Evolutionary conservation across 1,140 invertebrate species (phyloP).

Genomic region (Conus ventricosus): DNA sequence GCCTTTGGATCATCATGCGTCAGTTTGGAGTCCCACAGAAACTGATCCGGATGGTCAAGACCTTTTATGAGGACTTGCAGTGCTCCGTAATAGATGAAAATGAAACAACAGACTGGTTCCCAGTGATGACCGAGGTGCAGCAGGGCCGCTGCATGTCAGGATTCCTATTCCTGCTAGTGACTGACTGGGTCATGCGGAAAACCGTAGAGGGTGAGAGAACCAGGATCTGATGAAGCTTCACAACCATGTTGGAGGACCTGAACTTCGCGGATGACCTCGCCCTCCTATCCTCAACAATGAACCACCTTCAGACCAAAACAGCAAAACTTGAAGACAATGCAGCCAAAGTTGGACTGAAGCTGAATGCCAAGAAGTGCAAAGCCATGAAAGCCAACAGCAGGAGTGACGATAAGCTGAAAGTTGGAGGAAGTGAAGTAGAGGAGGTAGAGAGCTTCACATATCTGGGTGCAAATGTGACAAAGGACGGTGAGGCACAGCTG

Average conservation of each 20-base stretch:
- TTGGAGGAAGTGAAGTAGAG: too few relatives aligned
- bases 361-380: too few relatives aligned
- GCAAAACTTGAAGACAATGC: neutral
- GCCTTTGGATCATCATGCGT: neutral
- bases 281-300: conserved; percentile 10
- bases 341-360: conserved; percentile 1
- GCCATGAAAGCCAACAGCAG: too few relatives aligned
- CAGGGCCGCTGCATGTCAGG: conserved; percentile 5
- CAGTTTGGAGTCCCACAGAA: neutral
- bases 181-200: conserved; percentile 13
- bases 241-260: conserved; percentile 8
- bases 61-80: neutral
- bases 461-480: neutral
- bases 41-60: conserved; percentile 4
- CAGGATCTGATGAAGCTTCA: conserved; percentile 11
- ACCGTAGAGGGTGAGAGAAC: neutral
- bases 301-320: neutral
- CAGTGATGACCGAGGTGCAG: conserved; percentile 35
- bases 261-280: neutral
- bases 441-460: neutral
- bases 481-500: neutral
- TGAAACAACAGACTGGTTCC: conserved; percentile 37
- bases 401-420: too few relatives aligned
- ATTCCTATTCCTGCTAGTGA: conserved; percentile 1
- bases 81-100: conserved; percentile 1